Evolutionary conservation across 2,797 vertebrate species (phyloP).

Genomic region (Lacerta viridis): DNA sequence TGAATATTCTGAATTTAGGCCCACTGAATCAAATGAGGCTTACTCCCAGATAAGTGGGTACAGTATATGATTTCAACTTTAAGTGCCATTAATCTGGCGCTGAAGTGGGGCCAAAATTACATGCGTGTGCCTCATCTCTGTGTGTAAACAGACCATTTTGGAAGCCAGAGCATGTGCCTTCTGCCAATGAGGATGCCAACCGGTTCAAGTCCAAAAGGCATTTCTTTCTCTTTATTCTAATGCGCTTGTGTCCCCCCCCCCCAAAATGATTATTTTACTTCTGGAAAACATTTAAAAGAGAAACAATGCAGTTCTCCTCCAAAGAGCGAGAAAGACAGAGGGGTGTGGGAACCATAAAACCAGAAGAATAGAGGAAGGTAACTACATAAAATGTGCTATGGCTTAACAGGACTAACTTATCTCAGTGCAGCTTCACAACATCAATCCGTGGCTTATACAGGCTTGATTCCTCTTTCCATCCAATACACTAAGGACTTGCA

Average conservation of each 20-base stretch:
- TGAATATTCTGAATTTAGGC: not conserved
- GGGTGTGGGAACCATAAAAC: not conserved
- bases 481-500: conserved; percentile 84
- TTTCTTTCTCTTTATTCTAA: conserved; percentile 4
- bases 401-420: conserved; percentile 61
- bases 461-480: conserved; percentile 77
- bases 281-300: conserved; percentile 12
- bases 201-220: conserved; percentile 2
- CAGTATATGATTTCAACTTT: not conserved
- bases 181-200: not conserved
- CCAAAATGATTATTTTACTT: not conserved
- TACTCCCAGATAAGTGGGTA: not conserved
- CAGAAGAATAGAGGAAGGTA: not conserved
- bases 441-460: conserved; percentile 72
- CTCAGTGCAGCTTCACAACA: conserved; percentile 68
- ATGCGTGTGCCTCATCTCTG: conserved; percentile 11
- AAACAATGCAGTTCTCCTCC: not conserved
- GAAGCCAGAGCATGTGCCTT: not conserved
- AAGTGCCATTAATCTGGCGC: not conserved
- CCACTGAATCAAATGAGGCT: not conserved
- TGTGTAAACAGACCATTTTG: conserved; percentile 4
- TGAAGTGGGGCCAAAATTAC: not conserved
- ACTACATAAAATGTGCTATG: conserved; percentile 34
- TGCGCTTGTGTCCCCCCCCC: rapidly evolving
- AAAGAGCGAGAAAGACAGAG: conserved; percentile 9